Evolutionary conservation across 2,113 vertebrate genomes (phyloP), one percentile per base, ranked within the genome.

Genomic region (Saguinus midas): DNA sequence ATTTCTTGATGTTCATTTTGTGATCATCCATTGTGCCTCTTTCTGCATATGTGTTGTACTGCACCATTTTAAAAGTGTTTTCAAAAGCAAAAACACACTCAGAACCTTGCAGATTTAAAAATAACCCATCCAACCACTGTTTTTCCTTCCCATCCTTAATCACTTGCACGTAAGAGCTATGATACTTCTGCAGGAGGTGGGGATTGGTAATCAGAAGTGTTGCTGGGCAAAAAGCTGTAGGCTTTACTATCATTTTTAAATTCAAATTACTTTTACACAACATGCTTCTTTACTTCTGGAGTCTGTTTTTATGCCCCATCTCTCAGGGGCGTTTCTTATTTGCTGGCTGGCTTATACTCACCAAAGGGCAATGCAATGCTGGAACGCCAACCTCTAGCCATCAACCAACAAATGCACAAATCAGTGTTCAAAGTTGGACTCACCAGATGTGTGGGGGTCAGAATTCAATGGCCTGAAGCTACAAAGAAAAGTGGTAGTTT

Each of bases 221-320:
- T 57, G 55, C 50, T 58, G 52, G 61, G 82, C 45, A 66, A 45
- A 91, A 96, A 92, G 43, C 66, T 86, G 58, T 66, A 45, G 72
- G 52, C 21, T 96, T 43, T 75, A 58, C 87, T 80, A 92, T 83
- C 58, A 75, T 50, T 83, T 91, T 96, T 88, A 85, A 55, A 95
- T 75, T 80, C 87, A 66, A 96, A 80, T 93, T 90, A 96, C 79
- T 93, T 93, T 91, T 86, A 92, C 9, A 58, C 29, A 91, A 76
- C 78, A 87, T 14, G 72, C 50, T 92, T 94, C 75, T 96, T 97
- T 94, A 73, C 58, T 91, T 95, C 78, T 91, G 68, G 73, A 83
- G 91, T 88, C 37, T 78, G 81, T 57, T 90, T 90, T 68, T 27
- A 45, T 73, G 23, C 2, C 57, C 72, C 85, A 18, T 72, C 86